These are phyloP conservation scores for Noctua janthina DNA, from an alignment of 2,888 invertebrate genomes.

Conservation along the genomic window DNA sequence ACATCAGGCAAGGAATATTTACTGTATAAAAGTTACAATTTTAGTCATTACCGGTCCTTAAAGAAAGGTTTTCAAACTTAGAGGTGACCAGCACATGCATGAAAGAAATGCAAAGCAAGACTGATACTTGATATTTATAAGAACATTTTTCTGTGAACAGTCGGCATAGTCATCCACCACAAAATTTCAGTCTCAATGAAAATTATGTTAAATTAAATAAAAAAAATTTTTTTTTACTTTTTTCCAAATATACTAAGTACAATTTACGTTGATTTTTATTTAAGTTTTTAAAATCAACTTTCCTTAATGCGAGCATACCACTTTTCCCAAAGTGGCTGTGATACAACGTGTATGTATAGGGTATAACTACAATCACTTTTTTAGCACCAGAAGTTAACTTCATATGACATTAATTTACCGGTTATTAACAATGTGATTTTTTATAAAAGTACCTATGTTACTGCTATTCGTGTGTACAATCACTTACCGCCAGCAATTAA, in stretches of 20 bases:
- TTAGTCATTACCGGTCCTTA: neutral
- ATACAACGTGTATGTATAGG: too few relatives aligned
- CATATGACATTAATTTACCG: too few relatives aligned
- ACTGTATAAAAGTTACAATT: neutral
- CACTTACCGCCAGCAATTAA: too few relatives aligned
- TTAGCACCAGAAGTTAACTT: too few relatives aligned
- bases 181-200: conserved; percentile 32
- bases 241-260: neutral
- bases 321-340: neutral
- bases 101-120: conserved; percentile 2
- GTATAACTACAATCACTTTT: too few relatives aligned
- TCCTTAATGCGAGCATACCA: neutral
- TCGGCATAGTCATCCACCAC: conserved; percentile 32
- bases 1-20: neutral
- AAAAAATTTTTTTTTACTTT: neutral
- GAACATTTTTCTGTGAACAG: conserved; percentile 8
- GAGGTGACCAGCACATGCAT: conserved; percentile 42
- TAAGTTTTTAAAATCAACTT: neutral
- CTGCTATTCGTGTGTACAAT: too few relatives aligned
- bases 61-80: conserved; percentile 27
- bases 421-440: too few relatives aligned
- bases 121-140: too few relatives aligned
- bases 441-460: too few relatives aligned
- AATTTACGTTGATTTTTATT: neutral
- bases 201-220: conserved; percentile 9